Evolutionary conservation across 1,140 invertebrate species (phyloP), one percentile per base, ranked within the genome.

Genomic region (Cheumatopsyche charites): DNA sequence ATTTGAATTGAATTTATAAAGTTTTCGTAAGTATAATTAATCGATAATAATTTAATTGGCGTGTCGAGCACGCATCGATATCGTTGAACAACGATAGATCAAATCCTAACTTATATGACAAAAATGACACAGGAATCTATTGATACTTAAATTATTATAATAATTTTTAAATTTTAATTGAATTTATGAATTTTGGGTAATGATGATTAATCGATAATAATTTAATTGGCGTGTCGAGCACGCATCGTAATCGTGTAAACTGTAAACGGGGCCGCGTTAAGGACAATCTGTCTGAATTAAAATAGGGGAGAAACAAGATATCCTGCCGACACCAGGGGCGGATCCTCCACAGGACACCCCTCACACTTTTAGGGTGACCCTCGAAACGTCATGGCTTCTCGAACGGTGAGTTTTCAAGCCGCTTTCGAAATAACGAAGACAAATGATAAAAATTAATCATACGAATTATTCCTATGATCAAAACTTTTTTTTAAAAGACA

Each of bases 211-310:
- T 36, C 9, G 9, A 36, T 36, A n/a, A 47, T 47, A 47, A n/a
- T 47, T 47, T 47, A 47, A 47, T 47, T 7, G 15, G 13, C 15
- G 21, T 58, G 47, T 21, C 9, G 66, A 68, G 66, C 66, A 68
- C 25, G 47, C 15, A 29, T 21, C 26, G 4, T 21, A n/a, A 15
- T 68, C 36, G 41, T 47, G 19, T 45, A 62, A 70, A 70, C 68
- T 70, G 68, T 69, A 73, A 36, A 69, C 72, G 29, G 29, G n/a
- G 61, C 36, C 66, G 23, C 55, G 68, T 73, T 73, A 70, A 73
- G 62, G 68, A 73, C 74, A 75, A 75, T 75, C 74, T 75, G 74
- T 75, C 74, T 70, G 74, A 73, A 75, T 75, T 75, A 75, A 71
- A 72, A 72, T 72, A 75, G 70, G 73, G 73, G 73, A 72, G 69